A percentile compares a stretch with the other conserved stretches of the same genome.
phyloP scores from a whole-genome alignment of 2,888 invertebrate genomes.

The Calameuta idolon region DNA sequence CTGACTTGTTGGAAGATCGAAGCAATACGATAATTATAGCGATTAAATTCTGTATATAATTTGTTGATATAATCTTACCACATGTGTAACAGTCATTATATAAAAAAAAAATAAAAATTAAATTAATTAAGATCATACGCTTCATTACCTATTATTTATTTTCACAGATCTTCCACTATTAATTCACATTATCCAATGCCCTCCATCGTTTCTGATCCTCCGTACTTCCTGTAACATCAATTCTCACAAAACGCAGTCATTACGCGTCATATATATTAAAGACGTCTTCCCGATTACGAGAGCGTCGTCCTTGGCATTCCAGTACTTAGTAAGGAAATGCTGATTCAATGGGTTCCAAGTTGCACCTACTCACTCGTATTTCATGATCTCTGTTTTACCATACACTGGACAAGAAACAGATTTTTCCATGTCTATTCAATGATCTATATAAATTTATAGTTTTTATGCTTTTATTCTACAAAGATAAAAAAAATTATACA shows the following conservation, averaged over 20 bases:
- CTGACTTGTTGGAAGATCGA: slow-evolving; percentile 48
- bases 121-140: slow-evolving; percentile 43
- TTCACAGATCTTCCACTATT: not conserved
- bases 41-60: slow-evolving; percentile 58
- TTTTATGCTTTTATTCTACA: not conserved
- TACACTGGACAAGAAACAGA: too few relatives aligned
- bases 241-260: too few relatives aligned
- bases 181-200: not conserved
- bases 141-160: too few relatives aligned
- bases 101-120: slow-evolving; percentile 53
- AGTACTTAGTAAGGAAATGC: slow-evolving; percentile 30
- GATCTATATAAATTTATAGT: not conserved
- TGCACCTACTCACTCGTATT: slow-evolving; percentile 1
- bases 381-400: too few relatives aligned
- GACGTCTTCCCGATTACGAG: slow-evolving; percentile 19
- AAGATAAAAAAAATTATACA: not conserved
- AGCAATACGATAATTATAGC: slow-evolving; percentile 45
- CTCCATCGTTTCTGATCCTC: too few relatives aligned
- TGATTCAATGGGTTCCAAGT: slow-evolving; percentile 34
- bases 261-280: not conserved
- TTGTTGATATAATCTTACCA: slow-evolving; percentile 62
- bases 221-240: too few relatives aligned
- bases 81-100: slow-evolving; percentile 60
- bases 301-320: slow-evolving; percentile 31
- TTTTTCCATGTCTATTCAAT: too few relatives aligned